Percentiles rank a stretch among this genome's conserved stretches.
These are phyloP conservation scores for Sebastiscus albofasciatus DNA, from an alignment of 2,797 vertebrate species.

Conservation along the genomic window DNA sequence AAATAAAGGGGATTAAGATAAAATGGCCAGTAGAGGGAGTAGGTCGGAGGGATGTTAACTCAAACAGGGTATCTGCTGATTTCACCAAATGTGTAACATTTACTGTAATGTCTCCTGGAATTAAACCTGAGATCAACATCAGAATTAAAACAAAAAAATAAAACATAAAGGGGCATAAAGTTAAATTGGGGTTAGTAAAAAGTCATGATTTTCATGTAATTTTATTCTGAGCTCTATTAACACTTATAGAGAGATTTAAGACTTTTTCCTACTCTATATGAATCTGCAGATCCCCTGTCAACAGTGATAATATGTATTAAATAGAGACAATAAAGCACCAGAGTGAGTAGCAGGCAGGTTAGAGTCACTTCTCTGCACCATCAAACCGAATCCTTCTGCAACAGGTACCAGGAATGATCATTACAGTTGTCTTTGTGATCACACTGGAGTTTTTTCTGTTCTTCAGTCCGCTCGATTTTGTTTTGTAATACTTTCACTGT, in stretches of 20 bases:
- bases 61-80: constrained; percentile 46
- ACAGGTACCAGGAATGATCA: constrained; percentile 29
- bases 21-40: constrained; percentile 61
- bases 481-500: constrained; percentile 80
- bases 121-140: not conserved
- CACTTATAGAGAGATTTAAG: not conserved
- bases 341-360: constrained; percentile 26
- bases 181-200: not conserved
- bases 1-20: not conserved
- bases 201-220: not conserved
- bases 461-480: constrained; percentile 34
- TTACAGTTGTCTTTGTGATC: constrained; percentile 60
- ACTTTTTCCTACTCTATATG: not conserved
- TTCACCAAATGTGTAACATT: not conserved
- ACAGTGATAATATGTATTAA: not conserved
- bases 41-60: constrained; percentile 16
- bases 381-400: constrained; percentile 41
- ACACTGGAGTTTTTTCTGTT: constrained; percentile 41
- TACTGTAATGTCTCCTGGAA: not conserved
- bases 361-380: constrained; percentile 44
- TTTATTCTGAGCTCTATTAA: not conserved
- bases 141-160: not conserved
- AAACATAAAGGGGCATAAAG: not conserved
- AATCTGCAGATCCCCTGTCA: constrained; percentile 31
- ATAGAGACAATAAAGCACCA: constrained; percentile 10